Percentiles rank a stretch among this genome's conserved stretches.
These are phyloP conservation scores for Toxostoma redivivum DNA, from an alignment of 2,113 vertebrate genomes.

Conservation along the genomic window DNA sequence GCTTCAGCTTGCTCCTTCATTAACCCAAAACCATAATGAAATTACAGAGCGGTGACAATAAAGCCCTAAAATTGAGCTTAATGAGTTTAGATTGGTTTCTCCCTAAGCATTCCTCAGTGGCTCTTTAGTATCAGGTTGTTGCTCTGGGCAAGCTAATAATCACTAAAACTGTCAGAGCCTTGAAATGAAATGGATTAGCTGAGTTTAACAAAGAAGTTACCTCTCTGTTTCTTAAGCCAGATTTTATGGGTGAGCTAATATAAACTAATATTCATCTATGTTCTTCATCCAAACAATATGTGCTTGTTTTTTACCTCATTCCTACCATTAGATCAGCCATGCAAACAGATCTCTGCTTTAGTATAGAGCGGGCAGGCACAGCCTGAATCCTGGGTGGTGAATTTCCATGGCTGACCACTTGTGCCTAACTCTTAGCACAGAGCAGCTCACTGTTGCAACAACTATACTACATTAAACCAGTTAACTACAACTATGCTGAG, in stretches of 20 bases:
- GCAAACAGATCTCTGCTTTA: not conserved
- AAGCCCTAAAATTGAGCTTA: not conserved
- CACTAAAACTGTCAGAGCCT: not conserved
- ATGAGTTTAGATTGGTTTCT: not conserved
- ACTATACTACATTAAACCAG: not conserved
- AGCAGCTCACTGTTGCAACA: not conserved
- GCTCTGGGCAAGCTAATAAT: not conserved
- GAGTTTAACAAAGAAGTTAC: not conserved
- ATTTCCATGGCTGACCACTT: not conserved
- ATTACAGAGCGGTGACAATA: not conserved
- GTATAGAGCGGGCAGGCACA: not conserved
- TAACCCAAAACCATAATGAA: not conserved
- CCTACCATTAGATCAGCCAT: not conserved
- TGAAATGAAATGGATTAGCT: not conserved
- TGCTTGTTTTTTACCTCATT: not conserved
- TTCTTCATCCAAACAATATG: accelerated
- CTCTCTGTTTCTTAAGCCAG: not conserved
- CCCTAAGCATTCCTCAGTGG: not conserved
- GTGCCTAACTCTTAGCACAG: not conserved
- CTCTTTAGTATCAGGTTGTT: not conserved
- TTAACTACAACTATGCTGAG: not conserved
- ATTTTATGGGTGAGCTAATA: not conserved
- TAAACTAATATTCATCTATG: not conserved
- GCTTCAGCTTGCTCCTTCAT: accelerated
- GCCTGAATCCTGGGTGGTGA: not conserved